These are phyloP conservation scores for Steinernema feltiae DNA, from an alignment of 1,140 invertebrate species.

Conservation along the genomic window DNA sequence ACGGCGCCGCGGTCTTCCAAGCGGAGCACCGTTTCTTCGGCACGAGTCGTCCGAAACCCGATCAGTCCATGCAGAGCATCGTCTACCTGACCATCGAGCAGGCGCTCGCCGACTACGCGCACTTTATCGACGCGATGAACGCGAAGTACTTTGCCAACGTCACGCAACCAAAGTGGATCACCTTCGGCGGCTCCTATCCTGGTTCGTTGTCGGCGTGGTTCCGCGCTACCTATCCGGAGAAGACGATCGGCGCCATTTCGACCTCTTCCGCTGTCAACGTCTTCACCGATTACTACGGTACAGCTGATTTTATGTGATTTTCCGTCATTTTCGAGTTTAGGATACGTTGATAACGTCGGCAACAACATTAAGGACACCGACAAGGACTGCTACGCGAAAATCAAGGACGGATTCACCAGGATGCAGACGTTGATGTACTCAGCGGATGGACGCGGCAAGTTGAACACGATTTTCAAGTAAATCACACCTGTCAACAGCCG, in stretches of 20 bases:
- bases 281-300: constrained; percentile 7
- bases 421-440: constrained; percentile 26
- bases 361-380: constrained; percentile 28
- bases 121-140: constrained; percentile 36
- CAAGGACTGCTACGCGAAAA: not conserved
- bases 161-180: constrained; percentile 70
- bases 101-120: constrained; percentile 32
- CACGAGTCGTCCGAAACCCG: constrained; percentile 73
- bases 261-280: constrained; percentile 64
- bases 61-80: constrained; percentile 20
- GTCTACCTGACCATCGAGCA: constrained; percentile 22
- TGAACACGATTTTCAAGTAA: constrained; percentile 30
- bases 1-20: constrained; percentile 75
- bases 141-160: constrained; percentile 12
- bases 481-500: not conserved
- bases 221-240: constrained; percentile 77
- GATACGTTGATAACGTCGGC: constrained; percentile 28
- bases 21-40: constrained; percentile 88
- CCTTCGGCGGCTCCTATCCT: constrained; percentile 80
- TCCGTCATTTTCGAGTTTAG: not conserved
- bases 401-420: constrained; percentile 20
- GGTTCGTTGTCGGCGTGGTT: constrained; percentile 79
- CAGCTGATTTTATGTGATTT: not conserved
- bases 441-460: not conserved
- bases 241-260: constrained; percentile 72